These are phyloP conservation scores for Ctenicera cuprea DNA, from an alignment of 2,888 invertebrate species.

Conservation along the genomic window DNA sequence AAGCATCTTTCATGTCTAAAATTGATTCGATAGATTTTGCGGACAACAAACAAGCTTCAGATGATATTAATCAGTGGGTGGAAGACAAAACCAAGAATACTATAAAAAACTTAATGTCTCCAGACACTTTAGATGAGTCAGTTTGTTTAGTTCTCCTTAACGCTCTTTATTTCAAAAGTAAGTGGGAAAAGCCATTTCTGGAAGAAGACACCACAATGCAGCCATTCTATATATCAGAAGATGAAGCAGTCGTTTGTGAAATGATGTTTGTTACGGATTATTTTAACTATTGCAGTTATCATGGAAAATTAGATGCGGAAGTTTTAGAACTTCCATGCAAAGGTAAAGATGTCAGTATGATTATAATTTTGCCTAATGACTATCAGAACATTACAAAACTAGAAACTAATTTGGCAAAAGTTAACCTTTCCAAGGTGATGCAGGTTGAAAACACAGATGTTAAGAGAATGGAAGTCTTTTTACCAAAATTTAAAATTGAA, in stretches of 20 bases:
- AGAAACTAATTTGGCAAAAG: conserved; percentile 76
- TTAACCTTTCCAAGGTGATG: conserved; percentile 75
- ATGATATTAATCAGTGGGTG: conserved; percentile 87
- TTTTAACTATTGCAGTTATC: conserved; percentile 72
- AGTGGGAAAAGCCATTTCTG: conserved; percentile 83
- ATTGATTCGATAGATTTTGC: conserved; percentile 80
- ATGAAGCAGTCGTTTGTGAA: conserved; percentile 77
- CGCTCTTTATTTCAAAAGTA: conserved; percentile 90
- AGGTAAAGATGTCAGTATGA: conserved; percentile 81
- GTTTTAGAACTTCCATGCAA: conserved; percentile 84
- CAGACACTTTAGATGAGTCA: conserved; percentile 74
- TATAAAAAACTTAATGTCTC: conserved; percentile 84
- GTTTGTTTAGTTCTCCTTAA: conserved; percentile 86
- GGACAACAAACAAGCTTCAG: conserved; percentile 72
- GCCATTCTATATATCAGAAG: conserved; percentile 79
- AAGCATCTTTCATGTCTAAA: conserved; percentile 78
- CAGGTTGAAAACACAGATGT: conserved; percentile 67
- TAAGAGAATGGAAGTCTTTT: conserved; percentile 75
- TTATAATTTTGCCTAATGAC: conserved; percentile 84
- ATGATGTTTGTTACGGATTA: conserved; percentile 81
- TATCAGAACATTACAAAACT: conserved; percentile 78
- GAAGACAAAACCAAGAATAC: conserved; percentile 86
- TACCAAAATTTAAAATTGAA: conserved; percentile 90
- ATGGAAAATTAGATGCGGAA: conserved; percentile 75
- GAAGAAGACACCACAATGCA: conserved; percentile 74